Evolutionary conservation across 2,113 vertebrate species (phyloP), one percentile per base, ranked within the genome.

Genomic region (Ictalurus punctatus): DNA sequence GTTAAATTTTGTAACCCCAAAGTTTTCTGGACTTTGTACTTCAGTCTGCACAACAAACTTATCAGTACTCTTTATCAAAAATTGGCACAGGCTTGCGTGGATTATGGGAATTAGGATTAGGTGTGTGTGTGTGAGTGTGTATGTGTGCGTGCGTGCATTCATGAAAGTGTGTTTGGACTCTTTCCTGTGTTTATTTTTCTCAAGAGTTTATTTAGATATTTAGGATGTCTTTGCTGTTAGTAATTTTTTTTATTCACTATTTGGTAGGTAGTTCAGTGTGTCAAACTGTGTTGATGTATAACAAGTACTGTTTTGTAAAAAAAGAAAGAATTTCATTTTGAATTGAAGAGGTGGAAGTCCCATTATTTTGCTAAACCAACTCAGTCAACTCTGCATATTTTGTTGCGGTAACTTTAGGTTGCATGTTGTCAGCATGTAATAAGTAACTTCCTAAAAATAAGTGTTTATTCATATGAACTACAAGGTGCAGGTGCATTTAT

Each of bases 91-190:
- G 40, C 37, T 78, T 61, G 40, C 27, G 61, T 84, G 87, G 73
- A 63, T 88, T 88, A 84, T 61, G 69, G 87, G 87, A 88, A 88
- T 3, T 84, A 71, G 52, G 52, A 61, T 56, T 52, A 25, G 84
- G 44, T 30, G 0, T 16, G 30, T 56, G 54, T 54, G 85, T 14
- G n/a, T 59, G n/a, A 25, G 65, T 13, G 19, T 52, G 63, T 21
- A 27, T 13, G 2, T 23, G 48, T 54, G 67, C 30, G 25, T 37
- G 40, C 30, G 83, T 52, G 63, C 30, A 27, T 79, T 71, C 40
- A 10, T 83, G 52, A 3, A 21, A 58, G 30, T 52, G 25, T 21
- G 25, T 23, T 52, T 52, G 5, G 30, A 40, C 6, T 13, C n/a
- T 78, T 86, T 76, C 17, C 8, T 34, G 12, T 58, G 16, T 58